Evolutionary conservation across 2,888 invertebrate genomes (phyloP), one percentile per base, ranked within the genome.

Genomic region (Lasius fuliginosus): DNA sequence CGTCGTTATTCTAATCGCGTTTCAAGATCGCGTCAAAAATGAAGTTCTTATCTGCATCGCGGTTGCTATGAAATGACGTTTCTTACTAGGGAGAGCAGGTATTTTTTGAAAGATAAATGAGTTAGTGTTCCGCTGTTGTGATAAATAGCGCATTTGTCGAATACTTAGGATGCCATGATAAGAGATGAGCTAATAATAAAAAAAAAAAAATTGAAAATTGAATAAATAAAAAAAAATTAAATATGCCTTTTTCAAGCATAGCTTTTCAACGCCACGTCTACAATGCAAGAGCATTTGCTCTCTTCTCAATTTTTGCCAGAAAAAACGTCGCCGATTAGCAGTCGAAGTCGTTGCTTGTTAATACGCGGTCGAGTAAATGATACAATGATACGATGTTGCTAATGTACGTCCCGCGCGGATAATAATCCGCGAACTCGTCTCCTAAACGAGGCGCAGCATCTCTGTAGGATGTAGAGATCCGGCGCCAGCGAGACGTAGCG

Each of bases 401-500:
- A 81, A 81, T 84, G 73, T 67, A 58, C 30, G 40, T 77, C 53
- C 60, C 67, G 62, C 69, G 53, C 69, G 69, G 64, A 83, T 83
- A 79, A 79, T 83, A 79, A 83, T 77, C 53, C 69, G 69, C 69
- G 68, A 30, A 40, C 77, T 40, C 62, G 69, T 12, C 49, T 49
- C 62, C 36, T 53, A 69, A 67, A 69, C 68, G 77, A 49, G 62
- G 69, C 30, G 30, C 53, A 53, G 12, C 62, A 83, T 79, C 64
- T 79, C 71, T 82, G 69, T 30, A 56, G 74, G 53, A 42, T 46
- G 64, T 67, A 33, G 18, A 68, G 56, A 74, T 74, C 62, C 42
- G 84, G 82, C 84, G 84, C 84, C 82, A 69, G 49, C 36, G 69
- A 75, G 82, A 68, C 84, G 67, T 82, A 75, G 74, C 74, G 84